Base-by-base conservation (phyloP, 2,113 vertebrate genomes). In the Phaethon lepturus region DNA sequence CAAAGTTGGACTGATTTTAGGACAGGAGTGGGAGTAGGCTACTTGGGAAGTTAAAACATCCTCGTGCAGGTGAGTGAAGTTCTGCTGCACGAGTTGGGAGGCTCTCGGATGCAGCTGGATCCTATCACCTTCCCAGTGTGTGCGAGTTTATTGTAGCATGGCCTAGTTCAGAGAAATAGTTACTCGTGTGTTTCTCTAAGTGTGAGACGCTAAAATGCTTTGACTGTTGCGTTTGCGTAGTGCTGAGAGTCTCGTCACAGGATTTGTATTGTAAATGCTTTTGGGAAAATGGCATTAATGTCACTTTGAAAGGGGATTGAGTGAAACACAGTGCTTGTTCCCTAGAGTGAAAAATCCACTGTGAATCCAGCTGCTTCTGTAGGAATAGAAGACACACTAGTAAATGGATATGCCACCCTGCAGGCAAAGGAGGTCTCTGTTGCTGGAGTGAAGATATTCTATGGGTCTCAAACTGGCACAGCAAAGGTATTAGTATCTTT, bases 391-490 rank as follows among this genome's bases (percentile, higher is more conserved):
- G 67, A 50, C 64, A 91, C 94, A 16, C 29, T 81, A 33, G 74
- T 58, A 5, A 97, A 96, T 89, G 97, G 95, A 16, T 35, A 31
- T 67, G 16, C 58, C 3, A 16, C 75, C 12, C 82, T 45, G 44
- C 88, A 90, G 72, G 97, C 97, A 31, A 71, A 96, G 35, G 95
- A 88, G 44, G 67, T 97, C 90, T 88, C 95, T 58, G 98, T 99
- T 58, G 98, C 98, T 13, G 98, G 97, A 38, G 98, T 99, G 18
- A 99, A 99, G 97, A 98, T 99, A 92, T 99, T 99, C 91, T 99
- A 98, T 64, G 99, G 99, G 11, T 99, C 99, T 22, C 99, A 99
- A 94, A 99, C 99, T 22, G 99, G 99, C 86, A 99, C 99, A 20
- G 99, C 99, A 84, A 99, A 99, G 99, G 99, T 99, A 97, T 47